A percentile compares a stretch with the other conserved stretches of the same genome.
phyloP scores from a whole-genome alignment of 2,797 vertebrate species.

The Pachyuromys duprasi region DNA sequence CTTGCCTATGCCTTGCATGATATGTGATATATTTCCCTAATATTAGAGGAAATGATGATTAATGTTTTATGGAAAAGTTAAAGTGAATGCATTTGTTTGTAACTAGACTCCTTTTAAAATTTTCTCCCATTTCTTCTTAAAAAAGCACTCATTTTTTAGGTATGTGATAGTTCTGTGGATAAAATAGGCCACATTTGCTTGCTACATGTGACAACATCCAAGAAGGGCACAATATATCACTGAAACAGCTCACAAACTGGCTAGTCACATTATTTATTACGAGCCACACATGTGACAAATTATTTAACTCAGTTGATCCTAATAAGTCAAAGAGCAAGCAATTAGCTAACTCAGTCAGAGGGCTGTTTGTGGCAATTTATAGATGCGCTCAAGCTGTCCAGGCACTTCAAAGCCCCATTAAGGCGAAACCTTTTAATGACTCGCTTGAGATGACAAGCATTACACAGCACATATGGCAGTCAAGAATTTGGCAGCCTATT shows the following conservation, averaged over 20 bases:
- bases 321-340: conserved; percentile 98
- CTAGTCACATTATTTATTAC: conserved; percentile 94
- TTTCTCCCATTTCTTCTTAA: conserved; percentile 71
- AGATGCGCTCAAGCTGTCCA: conserved; percentile 91
- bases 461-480: conserved; percentile 92
- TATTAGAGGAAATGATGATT: conserved; percentile 41
- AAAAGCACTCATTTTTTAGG: conserved; percentile 69
- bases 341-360: conserved; percentile 96
- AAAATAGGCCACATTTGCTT: conserved; percentile 83
- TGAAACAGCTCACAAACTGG: conserved; percentile 87
- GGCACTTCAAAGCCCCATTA: conserved; percentile 94
- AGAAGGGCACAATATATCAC: conserved; percentile 90
- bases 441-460: conserved; percentile 94
- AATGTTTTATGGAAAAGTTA: conserved; percentile 35
- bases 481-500: conserved; percentile 90
- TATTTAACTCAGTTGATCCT: conserved; percentile 95
- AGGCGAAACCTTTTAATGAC: conserved; percentile 91
- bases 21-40: conserved; percentile 3
- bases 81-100: conserved; percentile 47
- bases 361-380: conserved; percentile 95
- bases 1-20: not conserved
- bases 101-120: conserved; percentile 41
- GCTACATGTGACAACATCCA: conserved; percentile 88
- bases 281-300: conserved; percentile 96
- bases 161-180: conserved; percentile 74